Conservation (phyloP, 2,888 invertebrate genomes). For the Sphinx pinastri region DNA sequence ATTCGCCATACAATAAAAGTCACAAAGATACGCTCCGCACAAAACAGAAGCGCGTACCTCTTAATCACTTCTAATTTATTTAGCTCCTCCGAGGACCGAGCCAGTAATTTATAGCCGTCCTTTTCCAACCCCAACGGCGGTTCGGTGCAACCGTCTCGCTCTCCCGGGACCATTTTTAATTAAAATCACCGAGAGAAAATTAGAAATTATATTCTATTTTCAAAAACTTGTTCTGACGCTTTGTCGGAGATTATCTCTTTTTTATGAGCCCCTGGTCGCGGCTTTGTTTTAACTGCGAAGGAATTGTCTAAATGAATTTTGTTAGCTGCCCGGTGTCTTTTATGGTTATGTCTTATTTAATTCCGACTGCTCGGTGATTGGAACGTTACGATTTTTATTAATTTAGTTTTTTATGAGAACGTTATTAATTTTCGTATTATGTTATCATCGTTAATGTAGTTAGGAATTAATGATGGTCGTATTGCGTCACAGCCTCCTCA, state of each 20-base stretch:
- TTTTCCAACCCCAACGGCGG: constrained; percentile 63
- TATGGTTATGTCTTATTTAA: constrained; percentile 75
- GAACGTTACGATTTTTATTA: constrained; percentile 57
- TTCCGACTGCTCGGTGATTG: constrained; percentile 64
- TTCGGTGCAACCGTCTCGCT: constrained; percentile 64
- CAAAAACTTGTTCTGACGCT: constrained; percentile 83
- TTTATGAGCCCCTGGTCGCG: constrained; percentile 81
- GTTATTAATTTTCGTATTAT: constrained; percentile 34
- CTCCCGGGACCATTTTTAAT: constrained; percentile 83
- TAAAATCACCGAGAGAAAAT: constrained; percentile 83
- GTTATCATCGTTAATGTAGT: constrained; percentile 22
- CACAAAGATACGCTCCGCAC: constrained; percentile 70
- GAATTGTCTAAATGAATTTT: constrained; percentile 78
- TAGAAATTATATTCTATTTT: constrained; percentile 85
- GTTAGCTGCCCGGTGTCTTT: constrained; percentile 52
- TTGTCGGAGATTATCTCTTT: constrained; percentile 82
- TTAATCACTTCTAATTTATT: constrained; percentile 85
- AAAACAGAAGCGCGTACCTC: constrained; percentile 78
- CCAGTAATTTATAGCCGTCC: constrained; percentile 78
- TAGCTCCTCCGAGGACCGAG: constrained; percentile 76
- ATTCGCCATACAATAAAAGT: constrained; percentile 40
- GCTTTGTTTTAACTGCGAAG: constrained; percentile 76
- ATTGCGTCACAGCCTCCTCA: constrained; percentile 23
- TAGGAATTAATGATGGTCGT: constrained; percentile 22
- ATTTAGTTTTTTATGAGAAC: constrained; percentile 36